Evolutionary conservation across 2,888 invertebrate genomes (phyloP), one percentile per base, ranked within the genome.

Genomic region (Athalia rosae): DNA sequence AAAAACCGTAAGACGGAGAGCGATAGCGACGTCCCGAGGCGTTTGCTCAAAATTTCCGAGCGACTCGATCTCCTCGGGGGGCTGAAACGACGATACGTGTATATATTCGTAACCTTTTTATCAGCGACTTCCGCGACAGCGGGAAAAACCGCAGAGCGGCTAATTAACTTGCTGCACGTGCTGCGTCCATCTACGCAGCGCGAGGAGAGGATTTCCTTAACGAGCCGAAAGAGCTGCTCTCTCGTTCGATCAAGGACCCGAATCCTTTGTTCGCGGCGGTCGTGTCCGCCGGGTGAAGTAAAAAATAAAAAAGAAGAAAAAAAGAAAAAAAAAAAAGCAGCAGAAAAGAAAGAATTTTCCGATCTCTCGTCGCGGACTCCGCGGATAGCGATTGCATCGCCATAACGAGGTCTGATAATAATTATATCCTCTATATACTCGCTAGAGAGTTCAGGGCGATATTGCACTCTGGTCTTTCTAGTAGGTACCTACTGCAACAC

Each of bases 331-430:
- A 28, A 28, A 28, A 28, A 28, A 28, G 28, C n/a, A n/a, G n/a
- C n/a, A n/a, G 28, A 2, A 28, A 28, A 28, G 28, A 28, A 28
- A 28, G 28, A 28, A 61, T 45, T 71, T 58, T 13, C 6, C 15
- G n/a, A 13, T 41, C 43, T 58, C 45, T 45, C 43, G 43, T 9
- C 9, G n/a, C 13, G 28, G 74, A 15, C n/a, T 28, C 8, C 28
- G 59, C 8, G 9, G 43, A n/a, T n/a, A 5, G 61, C 74, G 74
- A 74, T 74, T 74, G 74, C 61, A 62, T 74, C 62, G 74, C 74
- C 74, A 56, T 74, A 74, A 74, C 74, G 74, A 74, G 61, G 61
- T 61, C 62, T 74, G 74, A 74, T 74, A 62, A 74, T 74, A 74
- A 74, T 74, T 74, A 74, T 74, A 74, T 74, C 74, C 48, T 74